phyloP scores from a whole-genome alignment of 2,113 vertebrate genomes.

The Eubucco bourcierii region DNA sequence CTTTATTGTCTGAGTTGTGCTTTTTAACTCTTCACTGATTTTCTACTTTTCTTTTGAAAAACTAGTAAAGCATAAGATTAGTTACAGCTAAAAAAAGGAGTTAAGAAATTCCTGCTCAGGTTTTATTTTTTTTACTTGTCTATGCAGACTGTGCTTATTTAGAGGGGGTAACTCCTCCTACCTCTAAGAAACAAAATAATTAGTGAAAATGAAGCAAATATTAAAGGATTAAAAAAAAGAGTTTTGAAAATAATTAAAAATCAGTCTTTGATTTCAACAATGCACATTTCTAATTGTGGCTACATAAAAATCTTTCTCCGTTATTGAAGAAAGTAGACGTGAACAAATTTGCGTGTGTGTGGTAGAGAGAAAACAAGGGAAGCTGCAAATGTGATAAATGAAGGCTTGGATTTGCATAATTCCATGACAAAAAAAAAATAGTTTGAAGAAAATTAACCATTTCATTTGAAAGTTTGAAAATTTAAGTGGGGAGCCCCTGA shows the following conservation, averaged over 20 bases:
- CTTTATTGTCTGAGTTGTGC: neutral
- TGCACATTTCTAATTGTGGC: neutral
- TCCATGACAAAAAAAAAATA: neutral
- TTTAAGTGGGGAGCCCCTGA: neutral
- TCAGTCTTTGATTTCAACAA: neutral
- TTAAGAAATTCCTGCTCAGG: neutral
- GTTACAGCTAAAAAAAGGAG: neutral
- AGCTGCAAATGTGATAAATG: neutral
- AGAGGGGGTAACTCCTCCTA: neutral
- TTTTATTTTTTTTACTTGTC: neutral
- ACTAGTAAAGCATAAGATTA: neutral
- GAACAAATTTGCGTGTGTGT: neutral
- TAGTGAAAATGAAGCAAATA: neutral
- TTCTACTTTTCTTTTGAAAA: neutral
- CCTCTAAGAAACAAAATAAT: neutral
- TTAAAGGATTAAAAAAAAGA: neutral
- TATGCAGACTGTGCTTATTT: neutral
- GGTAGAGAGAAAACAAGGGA: neutral
- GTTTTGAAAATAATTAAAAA: neutral
- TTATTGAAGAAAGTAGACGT: neutral
- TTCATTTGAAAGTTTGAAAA: neutral
- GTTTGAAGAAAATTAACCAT: neutral
- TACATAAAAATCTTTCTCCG: neutral
- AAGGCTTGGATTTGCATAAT: neutral
- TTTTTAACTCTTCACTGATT: neutral